Evolutionary conservation across 2,797 vertebrate genomes (phyloP).

Genomic region (Myripristis jacobus): DNA sequence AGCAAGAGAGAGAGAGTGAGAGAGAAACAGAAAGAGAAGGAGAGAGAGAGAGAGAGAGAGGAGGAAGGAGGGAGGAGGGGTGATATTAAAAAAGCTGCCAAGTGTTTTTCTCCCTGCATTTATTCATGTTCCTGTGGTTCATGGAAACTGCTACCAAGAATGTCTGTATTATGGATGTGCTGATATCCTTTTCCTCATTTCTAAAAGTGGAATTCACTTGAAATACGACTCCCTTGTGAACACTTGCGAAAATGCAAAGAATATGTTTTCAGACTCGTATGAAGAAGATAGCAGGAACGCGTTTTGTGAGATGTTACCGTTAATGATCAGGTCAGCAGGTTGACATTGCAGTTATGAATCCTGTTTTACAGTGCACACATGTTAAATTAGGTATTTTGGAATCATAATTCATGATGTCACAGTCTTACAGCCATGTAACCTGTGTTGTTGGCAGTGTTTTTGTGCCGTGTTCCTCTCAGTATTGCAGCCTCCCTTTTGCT

Average conservation of each 20-base stretch:
- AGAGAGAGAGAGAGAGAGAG: too few species aligned
- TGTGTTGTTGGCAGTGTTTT: background rate
- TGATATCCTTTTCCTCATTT: conserved; percentile 23
- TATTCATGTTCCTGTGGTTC: conserved; percentile 49
- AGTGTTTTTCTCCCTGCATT: conserved; percentile 56
- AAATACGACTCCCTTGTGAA: background rate
- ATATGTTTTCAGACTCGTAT: background rate
- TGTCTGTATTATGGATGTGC: conserved; percentile 35
- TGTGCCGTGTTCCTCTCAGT: too few species aligned
- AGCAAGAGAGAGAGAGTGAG: conserved; percentile 1
- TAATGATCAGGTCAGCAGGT: background rate
- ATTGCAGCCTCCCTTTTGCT: background rate
- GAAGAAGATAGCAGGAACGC: background rate
- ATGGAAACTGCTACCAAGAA: conserved; percentile 52
- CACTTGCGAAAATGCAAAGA: conserved; percentile 23
- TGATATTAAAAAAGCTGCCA: conserved; percentile 58
- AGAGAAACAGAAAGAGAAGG: background rate
- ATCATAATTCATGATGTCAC: background rate
- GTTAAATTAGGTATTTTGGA: background rate
- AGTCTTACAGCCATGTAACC: background rate
- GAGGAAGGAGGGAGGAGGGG: too few species aligned
- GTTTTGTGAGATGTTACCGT: background rate
- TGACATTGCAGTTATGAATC: background rate
- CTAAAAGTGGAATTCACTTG: conserved; percentile 4
- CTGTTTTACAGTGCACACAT: background rate